phyloP scores from a whole-genome alignment of 2,888 invertebrate genomes.

The Bibio marci region DNA sequence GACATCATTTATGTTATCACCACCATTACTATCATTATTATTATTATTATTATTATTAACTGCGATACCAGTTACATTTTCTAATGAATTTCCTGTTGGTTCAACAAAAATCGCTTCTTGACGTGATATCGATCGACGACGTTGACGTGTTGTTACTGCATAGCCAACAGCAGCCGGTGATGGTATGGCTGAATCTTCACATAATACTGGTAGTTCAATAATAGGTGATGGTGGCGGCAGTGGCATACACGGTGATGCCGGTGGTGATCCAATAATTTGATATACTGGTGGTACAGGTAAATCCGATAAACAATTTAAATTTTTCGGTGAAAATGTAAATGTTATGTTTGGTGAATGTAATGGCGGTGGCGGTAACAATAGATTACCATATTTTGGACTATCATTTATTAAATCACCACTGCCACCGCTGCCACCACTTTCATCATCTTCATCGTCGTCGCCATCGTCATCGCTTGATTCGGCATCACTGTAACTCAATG shows the following conservation, averaged over 20 bases:
- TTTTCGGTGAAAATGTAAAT: slow-evolving; percentile 43
- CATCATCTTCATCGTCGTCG: slow-evolving; percentile 25
- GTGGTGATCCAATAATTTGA: slow-evolving; percentile 21
- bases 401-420: slow-evolving; percentile 23
- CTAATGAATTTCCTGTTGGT: slow-evolving; percentile 51
- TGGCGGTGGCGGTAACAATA: slow-evolving; percentile 28
- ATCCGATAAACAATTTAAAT: slow-evolving; percentile 23
- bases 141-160: slow-evolving; percentile 27
- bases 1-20: not conserved
- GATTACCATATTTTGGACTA: slow-evolving; percentile 25
- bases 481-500: slow-evolving; percentile 34
- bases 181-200: slow-evolving; percentile 7
- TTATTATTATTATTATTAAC: slow-evolving; percentile 14
- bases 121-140: slow-evolving; percentile 59
- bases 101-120: slow-evolving; percentile 71
- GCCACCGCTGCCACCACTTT: slow-evolving; percentile 30
- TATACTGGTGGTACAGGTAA: slow-evolving; percentile 27
- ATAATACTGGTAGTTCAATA: slow-evolving; percentile 2
- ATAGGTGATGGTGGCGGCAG: slow-evolving; percentile 20
- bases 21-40: slow-evolving; percentile 1
- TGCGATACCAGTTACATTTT: slow-evolving; percentile 40
- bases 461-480: slow-evolving; percentile 32
- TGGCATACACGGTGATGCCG: slow-evolving; percentile 26
- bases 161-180: slow-evolving; percentile 25
- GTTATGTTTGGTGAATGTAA: slow-evolving; percentile 38